Base-by-base conservation (phyloP, 37 sponge, comb jelly and placozoan species). In the Ianthella basta region DNA sequence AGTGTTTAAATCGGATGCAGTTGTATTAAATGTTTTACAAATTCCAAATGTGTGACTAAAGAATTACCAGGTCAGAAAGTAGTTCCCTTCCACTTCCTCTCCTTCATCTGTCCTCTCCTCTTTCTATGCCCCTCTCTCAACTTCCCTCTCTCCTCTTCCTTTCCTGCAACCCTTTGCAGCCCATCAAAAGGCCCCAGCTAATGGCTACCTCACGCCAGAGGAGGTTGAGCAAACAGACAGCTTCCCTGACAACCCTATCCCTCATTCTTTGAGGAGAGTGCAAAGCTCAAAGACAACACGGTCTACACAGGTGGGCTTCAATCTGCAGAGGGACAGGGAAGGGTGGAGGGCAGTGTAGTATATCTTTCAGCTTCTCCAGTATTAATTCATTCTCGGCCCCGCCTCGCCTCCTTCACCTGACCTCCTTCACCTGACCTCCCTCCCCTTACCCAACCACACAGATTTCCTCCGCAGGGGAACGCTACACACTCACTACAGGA, bases 201-300 rank as follows among this genome's bases (percentile, higher is more conserved):
- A 75, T 75, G 78, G 78, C 21, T 75, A 53, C 25, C 37, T 75
- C 38, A 41, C 25, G 8, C 78, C 44, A 41, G 78, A 75, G 40
- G 78, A 75, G 53, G 23, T n/a, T 19, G 78, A 75, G 37, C 38
- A 36, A 4, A 41, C 53, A 19, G 78, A 75, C 16, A 75, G 78
- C 78, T 32, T 75, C 53, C 78, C 78, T 32, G 78, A 75, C 1
- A 41, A 75, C 50, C 37, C 37, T 32, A 50, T 75, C 1, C 18
- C 0, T 21, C 0, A 3, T 19, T 36, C 38, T 10, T 10, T 75
- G 25, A 32, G 59, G 75, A 85, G 60, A 80, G 85, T 56, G n/a
- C 60, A 79, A 88, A 88, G 85, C 57, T 63, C 41, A 65, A 91
- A 27, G 53, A 79, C 78, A 75, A 40, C 78, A 13, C 70, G 70